Base-by-base conservation (phyloP, 2,888 invertebrate genomes). In the Perizoma flavofasciatum region DNA sequence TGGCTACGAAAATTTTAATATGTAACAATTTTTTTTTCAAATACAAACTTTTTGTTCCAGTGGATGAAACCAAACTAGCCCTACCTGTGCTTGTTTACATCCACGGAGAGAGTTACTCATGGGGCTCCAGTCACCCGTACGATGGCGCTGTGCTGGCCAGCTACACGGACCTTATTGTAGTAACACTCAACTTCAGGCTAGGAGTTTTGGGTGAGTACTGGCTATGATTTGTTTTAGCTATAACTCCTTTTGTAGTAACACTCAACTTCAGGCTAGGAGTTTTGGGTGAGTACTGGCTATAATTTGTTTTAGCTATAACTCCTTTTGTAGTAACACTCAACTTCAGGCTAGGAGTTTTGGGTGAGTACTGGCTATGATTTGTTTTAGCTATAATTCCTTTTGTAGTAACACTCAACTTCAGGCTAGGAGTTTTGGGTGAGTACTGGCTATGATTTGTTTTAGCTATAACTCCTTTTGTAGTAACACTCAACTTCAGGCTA, bases 341-440 rank as follows among this genome's bases (percentile, higher is more conserved):
- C 94, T 99, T 98, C 92, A 95, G 99, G 71, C 94, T 99, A 65
- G 99, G 99, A 65, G 95, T 97, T 69, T 93, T 98, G 79, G 96
- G 96, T 95, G 81, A 94, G 93, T 40, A 10, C 22, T 22, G 22
- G 22, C 22, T 2, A 22, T 22, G 22, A 2, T 46, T 9, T 46
- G 46, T 33, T 9, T 32, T 22, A 41, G 5, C 41, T 22, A 41
- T 41, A n/a, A n/a, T n/a, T n/a, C 80, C 93, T 98, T 78, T 99
- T 66, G 98, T 99, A 55, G 97, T 99, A 71, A 99, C 99, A 37
- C 93, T 99, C 75, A 99, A 99, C 94, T 99, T 98, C 92, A 95
- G 99, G 71, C 94, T 99, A 65, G 99, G 99, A 65, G 95, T 97
- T 69, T 93, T 98, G 79, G 96, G 96, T 95, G 81, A 94, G 93